These are phyloP conservation scores for Drosophila gunungcola DNA, from an alignment of 1,140 invertebrate genomes.

Conservation along the genomic window DNA sequence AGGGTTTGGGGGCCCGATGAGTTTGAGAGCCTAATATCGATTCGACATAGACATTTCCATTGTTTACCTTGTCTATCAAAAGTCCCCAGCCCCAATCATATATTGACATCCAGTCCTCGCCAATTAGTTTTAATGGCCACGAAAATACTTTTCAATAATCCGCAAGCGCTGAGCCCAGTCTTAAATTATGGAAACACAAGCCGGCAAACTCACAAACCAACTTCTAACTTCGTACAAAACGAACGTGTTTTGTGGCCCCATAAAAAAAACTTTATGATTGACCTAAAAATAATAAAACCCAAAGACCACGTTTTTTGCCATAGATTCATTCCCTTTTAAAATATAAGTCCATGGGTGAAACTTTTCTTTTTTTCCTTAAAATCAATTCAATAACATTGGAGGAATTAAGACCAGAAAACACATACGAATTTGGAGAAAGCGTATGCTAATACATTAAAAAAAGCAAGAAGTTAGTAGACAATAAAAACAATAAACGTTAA, in stretches of 20 bases:
- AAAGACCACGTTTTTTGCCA: too few relatives aligned
- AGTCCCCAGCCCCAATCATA: constrained; percentile 20
- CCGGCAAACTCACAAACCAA: background rate
- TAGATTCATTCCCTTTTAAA: too few relatives aligned
- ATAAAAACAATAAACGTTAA: background rate
- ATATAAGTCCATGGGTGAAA: too few relatives aligned
- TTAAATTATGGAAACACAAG: constrained; percentile 17
- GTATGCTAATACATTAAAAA: background rate
- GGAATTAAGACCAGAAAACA: too few relatives aligned
- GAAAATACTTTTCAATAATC: constrained; percentile 49
- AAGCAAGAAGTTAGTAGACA: background rate
- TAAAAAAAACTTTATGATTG: background rate
- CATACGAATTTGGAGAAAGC: background rate
- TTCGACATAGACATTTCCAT: constrained; percentile 46
- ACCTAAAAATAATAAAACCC: too few relatives aligned
- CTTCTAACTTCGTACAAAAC: constrained; percentile 57
- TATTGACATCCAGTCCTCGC: constrained; percentile 35
- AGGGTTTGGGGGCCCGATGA: constrained; percentile 27
- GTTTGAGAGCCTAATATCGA: constrained; percentile 15
- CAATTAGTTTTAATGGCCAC: constrained; percentile 69
- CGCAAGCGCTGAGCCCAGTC: constrained; percentile 25
- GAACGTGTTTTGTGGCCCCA: background rate
- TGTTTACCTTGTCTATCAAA: constrained; percentile 50
- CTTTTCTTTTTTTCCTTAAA: too few relatives aligned
- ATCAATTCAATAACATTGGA: background rate